A percentile compares a stretch with the other conserved stretches of the same genome.
Conservation (phyloP, 2,113 vertebrate genomes). For the Calidris pugnax region DNA sequence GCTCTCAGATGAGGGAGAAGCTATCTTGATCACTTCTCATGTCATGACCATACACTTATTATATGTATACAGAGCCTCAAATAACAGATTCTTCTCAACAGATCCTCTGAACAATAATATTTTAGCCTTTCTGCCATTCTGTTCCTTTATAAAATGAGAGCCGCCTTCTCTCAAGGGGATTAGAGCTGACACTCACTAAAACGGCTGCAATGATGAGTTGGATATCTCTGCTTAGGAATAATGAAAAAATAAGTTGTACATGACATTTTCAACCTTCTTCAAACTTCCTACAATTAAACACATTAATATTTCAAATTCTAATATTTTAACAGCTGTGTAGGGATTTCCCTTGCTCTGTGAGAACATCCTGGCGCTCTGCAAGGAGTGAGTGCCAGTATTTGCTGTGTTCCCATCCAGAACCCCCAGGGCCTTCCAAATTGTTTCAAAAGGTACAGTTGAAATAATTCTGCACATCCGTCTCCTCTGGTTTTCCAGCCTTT, state of each 20-base stretch:
- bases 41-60: not conserved
- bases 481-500: not conserved
- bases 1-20: not conserved
- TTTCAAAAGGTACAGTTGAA: not conserved
- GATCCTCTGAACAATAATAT: not conserved
- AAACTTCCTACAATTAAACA: constrained; percentile 9
- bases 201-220: not conserved
- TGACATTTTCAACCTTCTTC: constrained; percentile 1
- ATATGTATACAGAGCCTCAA: not conserved
- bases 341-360: not conserved
- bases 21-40: not conserved
- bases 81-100: not conserved
- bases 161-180: not conserved
- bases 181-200: not conserved
- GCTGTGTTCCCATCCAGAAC: not conserved
- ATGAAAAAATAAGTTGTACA: not conserved
- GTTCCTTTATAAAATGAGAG: not conserved
- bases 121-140: not conserved
- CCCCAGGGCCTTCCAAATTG: not conserved
- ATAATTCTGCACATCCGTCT: not conserved
- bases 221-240: not conserved
- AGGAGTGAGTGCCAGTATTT: not conserved
- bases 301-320: constrained; percentile 8
- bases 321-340: constrained; percentile 5
- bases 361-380: not conserved